phyloP scores from a whole-genome alignment of 2,888 invertebrate species.

The Chymomyza procnemis region DNA sequence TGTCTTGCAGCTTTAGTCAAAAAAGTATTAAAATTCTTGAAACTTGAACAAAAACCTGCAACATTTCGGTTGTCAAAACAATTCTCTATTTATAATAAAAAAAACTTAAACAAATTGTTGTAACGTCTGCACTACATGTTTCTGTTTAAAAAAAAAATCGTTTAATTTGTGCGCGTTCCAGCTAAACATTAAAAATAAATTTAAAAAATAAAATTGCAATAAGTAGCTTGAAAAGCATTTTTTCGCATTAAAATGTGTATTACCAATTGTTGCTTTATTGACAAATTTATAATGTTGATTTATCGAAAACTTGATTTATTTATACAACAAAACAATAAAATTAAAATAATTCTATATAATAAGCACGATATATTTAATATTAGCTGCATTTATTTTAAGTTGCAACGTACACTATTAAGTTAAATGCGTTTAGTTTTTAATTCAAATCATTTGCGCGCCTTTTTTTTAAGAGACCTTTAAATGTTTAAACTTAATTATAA shows the following conservation, averaged over 20 bases:
- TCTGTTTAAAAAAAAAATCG: not conserved
- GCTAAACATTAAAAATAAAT: not conserved
- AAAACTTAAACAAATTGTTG: not conserved
- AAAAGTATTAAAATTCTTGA: not conserved
- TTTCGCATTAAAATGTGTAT: not conserved
- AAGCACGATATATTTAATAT: constrained; percentile 34
- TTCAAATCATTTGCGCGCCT: constrained; percentile 17
- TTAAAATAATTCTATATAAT: no score
- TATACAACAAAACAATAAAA: not conserved
- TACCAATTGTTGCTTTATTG: not conserved
- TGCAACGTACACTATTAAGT: constrained; percentile 50
- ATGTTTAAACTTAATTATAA: constrained; percentile 9
- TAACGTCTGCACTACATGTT: not conserved
- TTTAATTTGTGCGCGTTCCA: not conserved
- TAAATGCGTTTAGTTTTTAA: constrained; percentile 28
- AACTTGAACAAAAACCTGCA: not conserved
- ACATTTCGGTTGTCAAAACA: not conserved
- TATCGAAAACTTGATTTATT: not conserved
- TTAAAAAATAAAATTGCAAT: not conserved
- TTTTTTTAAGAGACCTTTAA: not conserved
- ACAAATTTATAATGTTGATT: not conserved
- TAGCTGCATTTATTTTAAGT: constrained; percentile 42
- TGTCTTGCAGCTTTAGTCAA: not conserved
- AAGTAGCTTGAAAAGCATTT: constrained; percentile 1
- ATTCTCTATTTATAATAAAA: not conserved